Conservation (phyloP, 2,888 invertebrate species). For the Eledone cirrhosa region DNA sequence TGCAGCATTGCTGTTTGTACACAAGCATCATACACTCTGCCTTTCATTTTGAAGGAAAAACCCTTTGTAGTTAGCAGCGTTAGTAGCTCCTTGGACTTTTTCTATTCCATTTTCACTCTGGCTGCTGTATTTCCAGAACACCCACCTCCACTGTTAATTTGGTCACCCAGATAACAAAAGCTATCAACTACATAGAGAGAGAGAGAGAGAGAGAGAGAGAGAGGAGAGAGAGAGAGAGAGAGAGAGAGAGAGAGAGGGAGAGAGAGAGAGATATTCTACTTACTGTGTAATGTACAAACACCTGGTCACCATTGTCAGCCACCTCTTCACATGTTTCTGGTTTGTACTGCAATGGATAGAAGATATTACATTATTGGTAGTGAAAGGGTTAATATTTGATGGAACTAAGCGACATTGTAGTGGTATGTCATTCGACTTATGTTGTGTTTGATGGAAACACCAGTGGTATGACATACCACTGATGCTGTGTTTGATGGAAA, state of each 20-base stretch:
- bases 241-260: neutral
- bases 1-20: no score
- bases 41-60: no score
- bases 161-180: no score
- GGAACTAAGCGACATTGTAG: neutral
- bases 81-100: neutral
- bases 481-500: neutral
- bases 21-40: no score
- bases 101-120: neutral
- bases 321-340: conserved; percentile 7
- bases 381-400: neutral
- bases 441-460: no score
- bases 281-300: conserved; percentile 25
- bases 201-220: neutral
- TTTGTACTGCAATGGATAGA: conserved; percentile 2
- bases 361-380: neutral
- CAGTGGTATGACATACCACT: neutral
- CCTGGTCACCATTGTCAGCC: conserved; percentile 20
- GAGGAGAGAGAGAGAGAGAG: neutral
- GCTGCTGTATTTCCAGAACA: no score
- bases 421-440: neutral
- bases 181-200: neutral
- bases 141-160: no score
- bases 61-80: neutral
- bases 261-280: neutral